These are phyloP conservation scores for Kradibia gibbosae DNA, from an alignment of 1,140 invertebrate species.

Conservation along the genomic window DNA sequence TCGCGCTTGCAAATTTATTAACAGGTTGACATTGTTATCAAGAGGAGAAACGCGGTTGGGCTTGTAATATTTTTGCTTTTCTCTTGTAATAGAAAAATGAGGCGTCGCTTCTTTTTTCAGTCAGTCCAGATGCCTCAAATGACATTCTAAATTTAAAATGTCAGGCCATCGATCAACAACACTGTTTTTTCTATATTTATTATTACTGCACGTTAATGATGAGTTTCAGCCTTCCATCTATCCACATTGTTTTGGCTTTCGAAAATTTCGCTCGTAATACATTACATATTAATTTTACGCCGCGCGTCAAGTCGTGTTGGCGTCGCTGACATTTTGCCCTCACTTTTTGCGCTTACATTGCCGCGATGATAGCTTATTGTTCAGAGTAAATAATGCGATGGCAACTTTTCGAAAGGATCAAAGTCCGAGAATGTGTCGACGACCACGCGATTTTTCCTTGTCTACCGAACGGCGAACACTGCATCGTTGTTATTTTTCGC, in stretches of 20 bases:
- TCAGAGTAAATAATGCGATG: background rate
- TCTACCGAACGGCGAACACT: background rate
- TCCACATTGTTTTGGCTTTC: background rate
- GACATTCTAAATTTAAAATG: background rate
- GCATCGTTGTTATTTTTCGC: background rate
- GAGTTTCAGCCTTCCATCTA: background rate
- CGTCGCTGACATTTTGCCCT: background rate
- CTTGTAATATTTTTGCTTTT: too few relatives aligned
- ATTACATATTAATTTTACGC: background rate
- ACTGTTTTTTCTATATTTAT: background rate
- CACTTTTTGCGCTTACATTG: too few relatives aligned
- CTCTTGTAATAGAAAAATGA: too few relatives aligned
- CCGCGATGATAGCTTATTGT: too few relatives aligned
- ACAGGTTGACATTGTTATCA: too few relatives aligned
- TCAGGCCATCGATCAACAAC: background rate
- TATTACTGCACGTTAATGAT: background rate
- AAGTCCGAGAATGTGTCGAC: background rate
- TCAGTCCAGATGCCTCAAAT: background rate
- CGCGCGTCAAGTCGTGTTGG: background rate
- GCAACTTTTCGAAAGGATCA: background rate
- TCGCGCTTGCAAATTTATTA: too few relatives aligned
- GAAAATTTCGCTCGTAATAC: background rate
- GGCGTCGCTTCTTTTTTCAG: too few relatives aligned
- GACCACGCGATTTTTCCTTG: background rate
- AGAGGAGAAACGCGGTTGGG: too few relatives aligned